Evolutionary conservation across 2,888 invertebrate species (phyloP).

Genomic region (Neelides folsomi): DNA sequence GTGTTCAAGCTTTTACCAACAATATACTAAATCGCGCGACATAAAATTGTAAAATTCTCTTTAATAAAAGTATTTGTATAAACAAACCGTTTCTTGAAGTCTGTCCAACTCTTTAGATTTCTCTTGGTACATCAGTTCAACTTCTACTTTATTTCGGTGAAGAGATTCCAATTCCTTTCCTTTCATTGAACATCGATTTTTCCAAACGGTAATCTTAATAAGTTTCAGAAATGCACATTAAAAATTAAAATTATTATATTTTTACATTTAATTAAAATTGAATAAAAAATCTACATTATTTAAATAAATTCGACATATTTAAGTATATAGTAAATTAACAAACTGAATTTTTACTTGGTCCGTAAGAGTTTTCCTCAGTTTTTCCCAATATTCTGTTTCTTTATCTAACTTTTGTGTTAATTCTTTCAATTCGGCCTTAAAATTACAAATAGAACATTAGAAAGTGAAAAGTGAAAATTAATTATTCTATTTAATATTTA

Average conservation of each 20-base stretch:
- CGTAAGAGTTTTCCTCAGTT: not conserved
- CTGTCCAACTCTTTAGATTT: constrained; percentile 12
- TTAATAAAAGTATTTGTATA: too few relatives aligned
- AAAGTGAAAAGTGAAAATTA: too few relatives aligned
- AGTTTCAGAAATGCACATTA: not conserved
- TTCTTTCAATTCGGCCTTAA: too few relatives aligned
- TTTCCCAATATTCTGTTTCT: constrained; percentile 5
- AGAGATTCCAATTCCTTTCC: constrained; percentile 5
- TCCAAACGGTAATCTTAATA: constrained; percentile 6
- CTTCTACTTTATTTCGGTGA: constrained; percentile 10
- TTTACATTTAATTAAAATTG: not conserved
- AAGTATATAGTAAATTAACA: too few relatives aligned
- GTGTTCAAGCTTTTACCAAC: too few relatives aligned
- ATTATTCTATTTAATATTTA: too few relatives aligned
- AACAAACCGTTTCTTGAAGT: constrained; percentile 13
- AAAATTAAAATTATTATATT: not conserved
- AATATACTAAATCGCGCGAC: too few relatives aligned
- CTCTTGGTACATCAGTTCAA: constrained; percentile 14
- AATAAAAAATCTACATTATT: too few relatives aligned
- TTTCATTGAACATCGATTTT: constrained; percentile 6
- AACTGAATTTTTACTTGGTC: not conserved
- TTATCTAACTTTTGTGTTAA: too few relatives aligned
- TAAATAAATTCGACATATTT: too few relatives aligned
- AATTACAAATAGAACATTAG: too few relatives aligned
- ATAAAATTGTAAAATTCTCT: too few relatives aligned